Base-by-base conservation (phyloP, 1,140 invertebrate genomes). In the Drosophila azteca region DNA sequence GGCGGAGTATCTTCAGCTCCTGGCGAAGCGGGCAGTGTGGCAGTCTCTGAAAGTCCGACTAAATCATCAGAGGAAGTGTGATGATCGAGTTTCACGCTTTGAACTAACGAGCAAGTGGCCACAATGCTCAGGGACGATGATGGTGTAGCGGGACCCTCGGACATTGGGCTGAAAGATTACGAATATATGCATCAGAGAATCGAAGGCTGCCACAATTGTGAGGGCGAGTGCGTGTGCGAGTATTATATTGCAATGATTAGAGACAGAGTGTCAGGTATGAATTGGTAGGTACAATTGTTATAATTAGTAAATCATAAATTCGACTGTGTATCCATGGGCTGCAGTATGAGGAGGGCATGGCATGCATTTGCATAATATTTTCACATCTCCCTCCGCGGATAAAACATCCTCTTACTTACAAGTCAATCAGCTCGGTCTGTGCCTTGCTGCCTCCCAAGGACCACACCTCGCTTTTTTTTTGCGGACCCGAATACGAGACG, bases 391-490 rank as follows among this genome's bases (percentile, higher is more conserved):
- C 35, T 39, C 11, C 35, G 11, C 8, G 8, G 4, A 13, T 3
- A 39, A 39, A 39, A 13, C 35, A 11, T 9, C 31, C 41, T 44
- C 53, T 49, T 77, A 90, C 90, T 90, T 85, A 90, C 90, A 90
- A 69, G 44, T 87, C 71, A 69, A 89, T 64, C 39, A 90, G 64
- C 43, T 90, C 84, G 65, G 51, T 70, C 71, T 90, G 90, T 29
- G 85, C 67, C 68, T 74, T 87, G 66, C 81, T 90, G 68, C 90
- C 90, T 64, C 90, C 90, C 73, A 90, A 50, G 20, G 81, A 87
- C 90, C 90, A 90, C 17, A 90, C 85, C 67, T 90, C 84, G 66
- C 77, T 90, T 65, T 90, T 90, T 60, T 90, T 90, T 68, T 90
- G 90, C 20, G 41, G 61, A 6, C 75, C 51, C 52, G 79, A 69